Evolutionary conservation across 2,113 vertebrate genomes (phyloP).

Genomic region (Pelvicachromis taeniatus): DNA sequence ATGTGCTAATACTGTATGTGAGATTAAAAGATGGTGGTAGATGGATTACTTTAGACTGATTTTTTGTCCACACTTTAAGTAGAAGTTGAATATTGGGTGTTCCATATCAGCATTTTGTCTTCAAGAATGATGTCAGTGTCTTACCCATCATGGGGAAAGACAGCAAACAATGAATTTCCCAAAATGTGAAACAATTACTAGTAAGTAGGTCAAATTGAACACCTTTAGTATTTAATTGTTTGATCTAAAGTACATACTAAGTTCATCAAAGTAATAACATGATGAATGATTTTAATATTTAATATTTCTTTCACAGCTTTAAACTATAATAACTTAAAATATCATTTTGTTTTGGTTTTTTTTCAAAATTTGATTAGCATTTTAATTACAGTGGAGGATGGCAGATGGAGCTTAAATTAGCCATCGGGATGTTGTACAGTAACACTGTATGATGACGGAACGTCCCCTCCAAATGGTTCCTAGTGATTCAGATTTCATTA

Average conservation of each 20-base stretch:
- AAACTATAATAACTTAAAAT: background rate
- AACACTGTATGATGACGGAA: slow-evolving; percentile 19
- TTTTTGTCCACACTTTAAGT: background rate
- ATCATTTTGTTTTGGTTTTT: no score
- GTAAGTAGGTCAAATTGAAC: background rate
- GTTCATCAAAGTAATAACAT: background rate
- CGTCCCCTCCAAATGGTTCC: background rate
- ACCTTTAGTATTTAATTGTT: background rate
- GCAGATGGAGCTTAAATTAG: slow-evolving; percentile 51
- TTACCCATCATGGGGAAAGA: background rate
- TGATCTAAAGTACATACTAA: background rate
- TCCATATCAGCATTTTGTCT: background rate
- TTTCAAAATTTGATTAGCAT: background rate
- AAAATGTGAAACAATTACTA: background rate
- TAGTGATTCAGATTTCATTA: slow-evolving; percentile 39
- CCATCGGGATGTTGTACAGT: slow-evolving; percentile 5
- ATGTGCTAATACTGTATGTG: background rate
- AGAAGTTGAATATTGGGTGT: background rate
- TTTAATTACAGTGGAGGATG: slow-evolving; percentile 3
- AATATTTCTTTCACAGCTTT: background rate
- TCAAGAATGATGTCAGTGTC: background rate
- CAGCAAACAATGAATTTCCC: background rate
- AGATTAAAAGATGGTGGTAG: background rate
- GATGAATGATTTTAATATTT: background rate
- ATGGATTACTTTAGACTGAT: background rate